A percentile compares a stretch with the other conserved stretches of the same genome.
These are phyloP conservation scores for Ephestia elutella DNA, from an alignment of 1,140 invertebrate genomes.

Conservation along the genomic window DNA sequence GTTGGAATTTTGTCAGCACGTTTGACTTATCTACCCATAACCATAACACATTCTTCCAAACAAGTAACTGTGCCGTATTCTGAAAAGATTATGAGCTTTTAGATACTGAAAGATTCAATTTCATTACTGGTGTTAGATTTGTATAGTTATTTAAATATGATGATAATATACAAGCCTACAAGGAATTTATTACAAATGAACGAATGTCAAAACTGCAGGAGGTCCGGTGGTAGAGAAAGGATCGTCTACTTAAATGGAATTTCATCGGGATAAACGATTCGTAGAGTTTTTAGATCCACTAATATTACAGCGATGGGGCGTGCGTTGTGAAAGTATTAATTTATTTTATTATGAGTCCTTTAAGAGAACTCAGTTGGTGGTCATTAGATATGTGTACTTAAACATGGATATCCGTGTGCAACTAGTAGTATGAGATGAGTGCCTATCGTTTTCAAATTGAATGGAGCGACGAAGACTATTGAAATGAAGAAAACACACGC, in stretches of 20 bases:
- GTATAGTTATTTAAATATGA: no score
- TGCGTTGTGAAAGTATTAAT: not conserved
- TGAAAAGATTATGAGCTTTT: no score
- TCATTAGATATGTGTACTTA: constrained; percentile 1
- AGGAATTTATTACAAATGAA: not conserved
- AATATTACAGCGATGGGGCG: not conserved
- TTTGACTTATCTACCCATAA: constrained; percentile 9
- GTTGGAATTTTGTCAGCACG: constrained; percentile 40
- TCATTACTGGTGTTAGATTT: no score
- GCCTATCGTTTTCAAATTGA: not conserved
- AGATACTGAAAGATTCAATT: no score
- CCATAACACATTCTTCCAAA: not conserved
- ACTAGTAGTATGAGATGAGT: no score
- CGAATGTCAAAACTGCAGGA: not conserved
- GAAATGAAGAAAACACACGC: constrained; percentile 38
- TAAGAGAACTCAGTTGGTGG: constrained; percentile 8
- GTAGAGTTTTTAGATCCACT: not conserved
- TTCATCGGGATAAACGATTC: not conserved
- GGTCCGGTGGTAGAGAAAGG: not conserved
- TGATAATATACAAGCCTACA: not conserved
- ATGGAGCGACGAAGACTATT: constrained; percentile 24
- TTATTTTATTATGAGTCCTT: not conserved
- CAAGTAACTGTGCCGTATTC: no score
- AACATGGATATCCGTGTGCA: no score
- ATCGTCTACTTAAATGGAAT: not conserved